These are phyloP conservation scores for Pygmarrhopalites habei DNA, from an alignment of 1,140 invertebrate genomes.

Conservation along the genomic window DNA sequence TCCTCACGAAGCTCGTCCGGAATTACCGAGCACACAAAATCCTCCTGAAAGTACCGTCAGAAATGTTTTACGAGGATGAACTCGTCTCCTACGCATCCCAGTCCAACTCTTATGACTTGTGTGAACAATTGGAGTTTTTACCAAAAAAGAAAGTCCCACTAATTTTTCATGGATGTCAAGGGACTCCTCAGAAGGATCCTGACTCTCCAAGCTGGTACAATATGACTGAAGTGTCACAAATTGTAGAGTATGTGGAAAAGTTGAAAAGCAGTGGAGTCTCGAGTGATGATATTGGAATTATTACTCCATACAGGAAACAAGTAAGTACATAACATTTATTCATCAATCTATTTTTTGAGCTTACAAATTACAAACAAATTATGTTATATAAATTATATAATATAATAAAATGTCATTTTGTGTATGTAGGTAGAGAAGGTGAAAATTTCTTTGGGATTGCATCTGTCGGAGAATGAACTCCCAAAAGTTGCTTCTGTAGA, in stretches of 20 bases:
- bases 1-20: conserved; percentile 40
- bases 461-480: conserved; percentile 55
- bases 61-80: conserved; percentile 49
- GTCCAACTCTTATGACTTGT: conserved; percentile 40
- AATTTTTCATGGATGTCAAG: conserved; percentile 74
- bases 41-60: conserved; percentile 46
- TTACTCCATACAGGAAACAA: too few relatives aligned
- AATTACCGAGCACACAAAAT: conserved; percentile 43
- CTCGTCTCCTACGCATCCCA: conserved; percentile 44
- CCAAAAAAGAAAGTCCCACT: conserved; percentile 48
- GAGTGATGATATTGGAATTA: too few relatives aligned
- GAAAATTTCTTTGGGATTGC: conserved; percentile 44
- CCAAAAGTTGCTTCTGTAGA: conserved; percentile 89
- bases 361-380: too few relatives aligned
- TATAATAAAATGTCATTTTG: too few relatives aligned
- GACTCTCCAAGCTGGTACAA: conserved; percentile 88
- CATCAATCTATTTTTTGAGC: too few relatives aligned
- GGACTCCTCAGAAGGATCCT: conserved; percentile 60
- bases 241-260: conserved; percentile 52
- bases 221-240: conserved; percentile 66
- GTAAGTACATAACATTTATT: conserved; percentile 44
- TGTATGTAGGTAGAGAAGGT: conserved; percentile 63
- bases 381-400: too few relatives aligned
- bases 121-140: conserved; percentile 39
- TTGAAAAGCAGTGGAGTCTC: conserved; percentile 58